Conservation (phyloP, 2,113 vertebrate genomes). For the Burhinus bistriatus region DNA sequence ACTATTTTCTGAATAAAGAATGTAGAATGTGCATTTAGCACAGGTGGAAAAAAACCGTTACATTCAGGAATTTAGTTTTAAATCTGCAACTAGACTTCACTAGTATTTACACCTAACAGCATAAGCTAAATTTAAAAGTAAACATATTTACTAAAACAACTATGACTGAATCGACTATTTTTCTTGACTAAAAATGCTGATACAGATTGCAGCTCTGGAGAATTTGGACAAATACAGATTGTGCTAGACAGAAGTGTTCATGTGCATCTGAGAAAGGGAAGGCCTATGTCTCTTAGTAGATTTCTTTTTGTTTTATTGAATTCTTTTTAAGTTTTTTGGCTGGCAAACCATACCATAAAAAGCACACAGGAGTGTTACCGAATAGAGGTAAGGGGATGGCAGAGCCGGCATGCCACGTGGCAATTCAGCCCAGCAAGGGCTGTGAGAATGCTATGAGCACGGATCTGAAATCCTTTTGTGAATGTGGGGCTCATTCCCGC, state of each 20-base stretch:
- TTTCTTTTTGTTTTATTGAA: not conserved
- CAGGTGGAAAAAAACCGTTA: not conserved
- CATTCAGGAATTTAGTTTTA: not conserved
- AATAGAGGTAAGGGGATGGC: not conserved
- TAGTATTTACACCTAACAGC: not conserved
- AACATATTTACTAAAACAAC: not conserved
- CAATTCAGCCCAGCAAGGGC: not conserved
- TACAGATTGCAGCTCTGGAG: not conserved
- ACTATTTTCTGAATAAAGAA: not conserved
- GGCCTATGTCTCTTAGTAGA: not conserved
- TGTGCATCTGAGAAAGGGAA: fast-evolving
- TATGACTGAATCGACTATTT: not conserved
- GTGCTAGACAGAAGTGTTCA: not conserved
- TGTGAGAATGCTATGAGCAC: fast-evolving
- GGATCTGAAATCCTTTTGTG: not conserved
- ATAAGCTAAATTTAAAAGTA: not conserved
- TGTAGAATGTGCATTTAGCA: not conserved
- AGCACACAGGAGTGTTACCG: not conserved
- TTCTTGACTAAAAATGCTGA: not conserved
- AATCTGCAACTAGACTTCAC: not conserved
- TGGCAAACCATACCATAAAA: not conserved
- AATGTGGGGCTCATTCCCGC: not conserved
- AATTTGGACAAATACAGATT: not conserved
- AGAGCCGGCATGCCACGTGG: fast-evolving
- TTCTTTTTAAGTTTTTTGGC: not conserved